These are phyloP conservation scores for Disparrhopalites patrizii DNA, from an alignment of 2,888 invertebrate species.

Conservation along the genomic window DNA sequence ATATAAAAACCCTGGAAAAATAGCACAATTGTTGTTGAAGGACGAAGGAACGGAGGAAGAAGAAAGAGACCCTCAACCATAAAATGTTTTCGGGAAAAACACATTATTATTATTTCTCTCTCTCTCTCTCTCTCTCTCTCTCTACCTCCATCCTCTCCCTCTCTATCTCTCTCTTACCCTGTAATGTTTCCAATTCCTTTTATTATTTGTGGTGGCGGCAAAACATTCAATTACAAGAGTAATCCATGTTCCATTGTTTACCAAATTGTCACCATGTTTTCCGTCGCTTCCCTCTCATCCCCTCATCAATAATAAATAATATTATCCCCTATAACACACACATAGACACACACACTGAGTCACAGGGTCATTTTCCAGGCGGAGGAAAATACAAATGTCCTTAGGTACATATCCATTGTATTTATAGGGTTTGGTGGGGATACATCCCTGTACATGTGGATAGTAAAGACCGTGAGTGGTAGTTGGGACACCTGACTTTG, in stretches of 20 bases:
- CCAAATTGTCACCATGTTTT: constrained; percentile 6
- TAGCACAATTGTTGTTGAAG: constrained; percentile 1
- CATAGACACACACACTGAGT: not conserved
- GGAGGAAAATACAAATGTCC: too few relatives aligned
- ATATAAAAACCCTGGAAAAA: not conserved
- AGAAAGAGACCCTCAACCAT: not conserved
- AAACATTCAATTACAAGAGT: not conserved
- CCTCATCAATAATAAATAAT: too few relatives aligned
- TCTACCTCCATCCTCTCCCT: too few relatives aligned
- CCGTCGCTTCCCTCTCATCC: too few relatives aligned
- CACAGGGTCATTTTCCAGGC: not conserved
- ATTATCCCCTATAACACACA: too few relatives aligned
- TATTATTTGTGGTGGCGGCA: constrained; percentile 4
- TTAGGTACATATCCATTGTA: too few relatives aligned
- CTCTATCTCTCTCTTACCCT: too few relatives aligned
- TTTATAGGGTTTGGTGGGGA: too few relatives aligned
- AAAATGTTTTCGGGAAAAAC: constrained; percentile 5
- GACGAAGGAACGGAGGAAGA: too few relatives aligned
- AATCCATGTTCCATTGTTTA: constrained; percentile 4
- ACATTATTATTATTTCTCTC: not conserved
- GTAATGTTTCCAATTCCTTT: not conserved
- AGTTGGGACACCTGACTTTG: too few relatives aligned
- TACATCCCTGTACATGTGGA: too few relatives aligned
- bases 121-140: not conserved
- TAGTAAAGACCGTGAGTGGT: too few relatives aligned